Evolutionary conservation across 2,797 vertebrate genomes (phyloP).

Genomic region (Anabacerthia variegaticeps): DNA sequence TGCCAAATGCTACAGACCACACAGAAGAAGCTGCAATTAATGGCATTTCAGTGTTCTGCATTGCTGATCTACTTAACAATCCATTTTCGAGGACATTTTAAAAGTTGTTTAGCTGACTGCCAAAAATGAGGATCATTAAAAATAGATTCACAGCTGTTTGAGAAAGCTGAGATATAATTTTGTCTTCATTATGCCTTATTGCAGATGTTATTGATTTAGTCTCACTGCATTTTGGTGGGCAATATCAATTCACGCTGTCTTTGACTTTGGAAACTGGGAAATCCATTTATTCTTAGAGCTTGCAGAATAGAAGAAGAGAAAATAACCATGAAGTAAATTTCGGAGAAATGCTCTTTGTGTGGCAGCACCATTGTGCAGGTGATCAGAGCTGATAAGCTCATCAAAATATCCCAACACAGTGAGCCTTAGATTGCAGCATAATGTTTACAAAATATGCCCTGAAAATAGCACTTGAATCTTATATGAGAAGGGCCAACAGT

Average conservation of each 20-base stretch:
- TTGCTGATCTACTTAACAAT: constrained; percentile 80
- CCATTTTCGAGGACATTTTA: constrained; percentile 79
- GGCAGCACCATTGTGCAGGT: neutral
- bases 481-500: neutral
- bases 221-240: constrained; percentile 70
- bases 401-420: neutral
- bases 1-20: constrained; percentile 64
- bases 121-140: constrained; percentile 83
- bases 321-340: constrained; percentile 3
- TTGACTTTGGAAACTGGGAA: constrained; percentile 71
- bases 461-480: neutral
- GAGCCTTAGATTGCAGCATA: neutral
- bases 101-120: constrained; percentile 82
- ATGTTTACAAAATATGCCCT: neutral
- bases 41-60: constrained; percentile 69
- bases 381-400: neutral
- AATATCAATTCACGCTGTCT: constrained; percentile 71
- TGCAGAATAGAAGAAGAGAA: neutral
- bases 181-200: constrained; percentile 84
- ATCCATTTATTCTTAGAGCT: constrained; percentile 60
- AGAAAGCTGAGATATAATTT: constrained; percentile 82
- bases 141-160: constrained; percentile 83
- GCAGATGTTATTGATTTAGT: constrained; percentile 84
- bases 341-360: neutral
- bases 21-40: constrained; percentile 75